phyloP scores from a whole-genome alignment of 2,113 vertebrate species.

The Oncorhynchus mykiss region DNA sequence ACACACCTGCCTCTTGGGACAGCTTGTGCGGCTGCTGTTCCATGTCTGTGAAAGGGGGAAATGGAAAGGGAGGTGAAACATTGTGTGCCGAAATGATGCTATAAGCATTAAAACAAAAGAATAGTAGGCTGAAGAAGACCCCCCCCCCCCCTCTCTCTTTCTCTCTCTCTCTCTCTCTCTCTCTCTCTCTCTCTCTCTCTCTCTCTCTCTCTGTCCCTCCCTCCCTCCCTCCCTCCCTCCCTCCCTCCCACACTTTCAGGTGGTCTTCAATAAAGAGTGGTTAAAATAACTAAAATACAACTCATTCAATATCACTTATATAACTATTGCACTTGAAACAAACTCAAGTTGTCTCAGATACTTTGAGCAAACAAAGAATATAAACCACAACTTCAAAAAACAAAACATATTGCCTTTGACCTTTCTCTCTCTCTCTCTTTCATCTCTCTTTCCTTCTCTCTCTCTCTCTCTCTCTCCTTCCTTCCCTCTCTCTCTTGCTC shows the following conservation, averaged over 20 bases:
- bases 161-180: not conserved
- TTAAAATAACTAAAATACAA: not conserved
- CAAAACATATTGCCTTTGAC: not conserved
- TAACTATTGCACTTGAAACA: not conserved
- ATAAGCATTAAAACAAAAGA: conserved; percentile 50
- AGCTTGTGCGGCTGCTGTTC: conserved; percentile 55
- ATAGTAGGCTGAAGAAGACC: conserved; percentile 1
- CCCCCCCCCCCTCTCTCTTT: not conserved
- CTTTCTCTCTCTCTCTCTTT: not conserved
- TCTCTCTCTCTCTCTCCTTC: no score
- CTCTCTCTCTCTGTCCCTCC: no score
- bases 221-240: no score
- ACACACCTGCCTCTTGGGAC: conserved; percentile 50
- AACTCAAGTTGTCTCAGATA: conserved; percentile 20
- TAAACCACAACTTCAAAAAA: not conserved
- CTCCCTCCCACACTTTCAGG: conserved; percentile 11
- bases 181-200: not conserved
- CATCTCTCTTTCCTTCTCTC: no score
- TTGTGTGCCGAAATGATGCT: conserved; percentile 57
- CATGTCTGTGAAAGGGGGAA: conserved; percentile 57
- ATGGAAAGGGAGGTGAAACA: conserved; percentile 22
- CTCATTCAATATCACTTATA: not conserved
- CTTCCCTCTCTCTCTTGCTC: not conserved
- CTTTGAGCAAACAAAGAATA: conserved; percentile 33
- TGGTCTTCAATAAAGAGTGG: conserved; percentile 31